Evolutionary conservation across 2,888 invertebrate species (phyloP), one percentile per base, ranked within the genome.

Genomic region (Drosophila emarginata): DNA sequence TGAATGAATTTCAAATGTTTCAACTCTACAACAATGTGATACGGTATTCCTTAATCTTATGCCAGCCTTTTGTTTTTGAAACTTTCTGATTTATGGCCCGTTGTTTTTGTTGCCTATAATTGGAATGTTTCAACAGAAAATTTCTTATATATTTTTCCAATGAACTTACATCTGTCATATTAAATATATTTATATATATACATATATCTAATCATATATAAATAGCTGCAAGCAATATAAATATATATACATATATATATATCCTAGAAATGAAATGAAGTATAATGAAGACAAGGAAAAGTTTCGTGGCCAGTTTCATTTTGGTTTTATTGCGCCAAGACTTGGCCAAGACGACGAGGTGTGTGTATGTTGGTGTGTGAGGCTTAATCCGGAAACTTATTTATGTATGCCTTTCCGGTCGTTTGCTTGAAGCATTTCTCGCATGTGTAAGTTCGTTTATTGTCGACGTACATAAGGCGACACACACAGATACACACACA

Each of bases 331-430:
- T 82, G 78, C 72, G 83, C 67, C 75, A 73, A 32, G 9, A 85
- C 83, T 82, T 77, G 83, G 72, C 14, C 45, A 21, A 45, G 45
- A 21, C 37, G 56, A 60, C 50, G 23, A 40, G 18, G 36, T 54
- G 32, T 56, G 62, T 61, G 54, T 74, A 75, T 71, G 81, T 18
- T 80, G 73, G 83, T 77, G 78, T 68, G 78, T 67, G 45, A 45
- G 45, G 45, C 45, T 82, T 84, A 88, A 88, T 84, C 83, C 88
- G 81, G 75, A 84, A 82, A 88, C 85, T 84, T 84, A 88, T 88
- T 83, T 88, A 88, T 83, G 77, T 82, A 87, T 80, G 88, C 70
- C 60, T 86, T 82, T 88, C 87, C 87, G 77, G 88, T 83, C 84
- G 81, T 88, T 83, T 77, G 81, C 67, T 72, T 75, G 67, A 78